A percentile compares a stretch with the other conserved stretches of the same genome.
phyloP scores from a whole-genome alignment of 92 coral and sea anemone genomes.

The Phenganax marumi region DNA sequence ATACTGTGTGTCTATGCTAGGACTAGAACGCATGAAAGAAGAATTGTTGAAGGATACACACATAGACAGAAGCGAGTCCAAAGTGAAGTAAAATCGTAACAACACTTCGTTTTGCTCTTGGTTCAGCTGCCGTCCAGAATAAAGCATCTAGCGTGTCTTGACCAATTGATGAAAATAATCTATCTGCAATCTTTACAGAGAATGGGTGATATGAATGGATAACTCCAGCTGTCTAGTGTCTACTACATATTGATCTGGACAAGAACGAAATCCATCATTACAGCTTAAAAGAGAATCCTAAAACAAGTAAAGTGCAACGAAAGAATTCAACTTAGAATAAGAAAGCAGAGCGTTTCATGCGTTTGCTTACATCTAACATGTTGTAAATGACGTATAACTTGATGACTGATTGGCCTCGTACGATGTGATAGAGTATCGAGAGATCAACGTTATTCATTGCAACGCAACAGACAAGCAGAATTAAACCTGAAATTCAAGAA shows the following conservation, averaged over 20 bases:
- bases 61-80: constrained; percentile 83
- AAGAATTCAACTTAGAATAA: not conserved
- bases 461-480: constrained; percentile 66
- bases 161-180: constrained; percentile 93
- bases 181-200: constrained; percentile 78
- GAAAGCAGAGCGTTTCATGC: not conserved
- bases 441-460: constrained; percentile 82
- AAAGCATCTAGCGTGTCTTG: constrained; percentile 94
- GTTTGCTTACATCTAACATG: constrained; percentile 82
- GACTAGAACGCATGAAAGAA: not conserved
- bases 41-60: constrained; percentile 77
- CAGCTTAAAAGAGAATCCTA: not conserved
- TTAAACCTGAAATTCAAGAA: constrained; percentile 66
- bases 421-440: constrained; percentile 88
- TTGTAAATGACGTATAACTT: constrained; percentile 94
- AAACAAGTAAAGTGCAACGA: not conserved
- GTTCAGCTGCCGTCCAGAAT: constrained; percentile 98
- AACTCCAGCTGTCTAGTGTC: not conserved
- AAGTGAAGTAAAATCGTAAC: constrained; percentile 83
- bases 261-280: not conserved
- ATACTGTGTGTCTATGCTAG: not conserved
- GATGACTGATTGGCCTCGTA: constrained; percentile 96
- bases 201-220: not conserved
- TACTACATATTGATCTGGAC: not conserved
- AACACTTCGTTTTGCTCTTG: constrained; percentile 75